Percentiles rank a stretch among this genome's conserved stretches.
Conservation (phyloP, 2,888 invertebrate species). For the Ceraclea dissimilis region DNA sequence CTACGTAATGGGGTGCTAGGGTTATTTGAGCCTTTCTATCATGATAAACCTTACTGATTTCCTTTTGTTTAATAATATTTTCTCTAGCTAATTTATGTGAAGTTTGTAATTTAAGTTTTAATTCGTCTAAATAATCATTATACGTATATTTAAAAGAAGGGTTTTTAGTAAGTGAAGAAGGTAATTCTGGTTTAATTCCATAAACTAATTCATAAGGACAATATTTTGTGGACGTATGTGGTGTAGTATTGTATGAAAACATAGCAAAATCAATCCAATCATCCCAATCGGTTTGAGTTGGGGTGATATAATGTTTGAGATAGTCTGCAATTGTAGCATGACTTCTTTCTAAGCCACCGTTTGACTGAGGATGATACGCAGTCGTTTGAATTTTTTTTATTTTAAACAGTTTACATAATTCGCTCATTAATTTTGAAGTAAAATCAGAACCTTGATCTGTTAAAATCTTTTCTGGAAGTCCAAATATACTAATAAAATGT, state of each 20-base stretch:
- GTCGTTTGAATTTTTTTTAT: constrained; percentile 29
- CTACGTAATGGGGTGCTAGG: not conserved
- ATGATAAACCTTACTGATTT: constrained; percentile 24
- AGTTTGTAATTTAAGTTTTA: constrained; percentile 24
- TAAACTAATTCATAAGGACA: constrained; percentile 33
- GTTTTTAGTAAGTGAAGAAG: constrained; percentile 24
- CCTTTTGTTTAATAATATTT: constrained; percentile 25
- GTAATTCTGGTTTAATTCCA: constrained; percentile 25
- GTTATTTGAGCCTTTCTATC: constrained; percentile 20
- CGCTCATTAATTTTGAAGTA: constrained; percentile 30
- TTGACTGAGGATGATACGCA: constrained; percentile 30
- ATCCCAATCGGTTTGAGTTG: constrained; percentile 2
- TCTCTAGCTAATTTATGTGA: constrained; percentile 27
- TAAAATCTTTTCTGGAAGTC: constrained; percentile 31
- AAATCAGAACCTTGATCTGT: constrained; percentile 35
- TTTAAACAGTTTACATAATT: constrained; percentile 30
- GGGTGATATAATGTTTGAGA: constrained; percentile 2
- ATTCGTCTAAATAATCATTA: constrained; percentile 26
- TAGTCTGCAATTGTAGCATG: constrained; percentile 28
- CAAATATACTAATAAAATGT: constrained; percentile 31
- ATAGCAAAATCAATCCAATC: not conserved
- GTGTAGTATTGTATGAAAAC: constrained; percentile 20
- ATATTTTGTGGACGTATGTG: constrained; percentile 30
- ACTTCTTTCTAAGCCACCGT: constrained; percentile 30
- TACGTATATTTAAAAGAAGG: constrained; percentile 28